Percentiles rank a stretch among this genome's conserved stretches.
Evolutionary conservation across 2,888 invertebrate genomes (phyloP).

Genomic region (Lycaena phlaeas): DNA sequence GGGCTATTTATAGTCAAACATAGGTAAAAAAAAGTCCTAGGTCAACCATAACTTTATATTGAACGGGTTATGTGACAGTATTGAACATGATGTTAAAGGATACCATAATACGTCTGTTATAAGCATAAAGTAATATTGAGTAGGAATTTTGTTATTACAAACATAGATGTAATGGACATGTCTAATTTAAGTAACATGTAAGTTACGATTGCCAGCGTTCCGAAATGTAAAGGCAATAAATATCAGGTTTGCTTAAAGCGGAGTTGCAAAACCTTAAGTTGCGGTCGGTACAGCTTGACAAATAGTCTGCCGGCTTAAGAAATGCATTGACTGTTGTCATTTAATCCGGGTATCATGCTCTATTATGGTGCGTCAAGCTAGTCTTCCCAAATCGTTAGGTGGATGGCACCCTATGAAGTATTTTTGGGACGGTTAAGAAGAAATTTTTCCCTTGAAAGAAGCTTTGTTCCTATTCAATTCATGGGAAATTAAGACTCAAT

Average conservation of each 20-base stretch:
- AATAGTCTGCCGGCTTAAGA: slow-evolving; percentile 28
- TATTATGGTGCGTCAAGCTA: no score
- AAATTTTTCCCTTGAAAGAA: no score
- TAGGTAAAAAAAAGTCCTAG: neutral
- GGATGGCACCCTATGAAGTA: neutral
- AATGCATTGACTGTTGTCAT: neutral
- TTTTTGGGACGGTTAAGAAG: neutral
- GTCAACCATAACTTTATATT: no score
- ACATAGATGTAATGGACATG: no score
- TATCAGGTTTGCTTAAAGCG: slow-evolving; percentile 54
- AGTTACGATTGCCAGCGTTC: slow-evolving; percentile 41
- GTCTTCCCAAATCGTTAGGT: no score
- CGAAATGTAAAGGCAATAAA: slow-evolving; percentile 51
- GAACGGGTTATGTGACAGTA: no score
- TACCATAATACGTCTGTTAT: no score
- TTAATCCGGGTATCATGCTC: neutral
- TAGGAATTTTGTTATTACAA: no score
- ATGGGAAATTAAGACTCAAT: no score
- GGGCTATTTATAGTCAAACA: slow-evolving; percentile 4
- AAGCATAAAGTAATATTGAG: no score
- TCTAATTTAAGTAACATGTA: slow-evolving; percentile 32
- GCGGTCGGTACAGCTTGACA: slow-evolving; percentile 49
- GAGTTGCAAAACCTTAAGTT: slow-evolving; percentile 50
- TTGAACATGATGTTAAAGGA: neutral
- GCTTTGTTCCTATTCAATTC: no score